A percentile compares a stretch with the other conserved stretches of the same genome.
Conservation (phyloP, 1,140 invertebrate genomes). For the Helicoverpa armigera region DNA sequence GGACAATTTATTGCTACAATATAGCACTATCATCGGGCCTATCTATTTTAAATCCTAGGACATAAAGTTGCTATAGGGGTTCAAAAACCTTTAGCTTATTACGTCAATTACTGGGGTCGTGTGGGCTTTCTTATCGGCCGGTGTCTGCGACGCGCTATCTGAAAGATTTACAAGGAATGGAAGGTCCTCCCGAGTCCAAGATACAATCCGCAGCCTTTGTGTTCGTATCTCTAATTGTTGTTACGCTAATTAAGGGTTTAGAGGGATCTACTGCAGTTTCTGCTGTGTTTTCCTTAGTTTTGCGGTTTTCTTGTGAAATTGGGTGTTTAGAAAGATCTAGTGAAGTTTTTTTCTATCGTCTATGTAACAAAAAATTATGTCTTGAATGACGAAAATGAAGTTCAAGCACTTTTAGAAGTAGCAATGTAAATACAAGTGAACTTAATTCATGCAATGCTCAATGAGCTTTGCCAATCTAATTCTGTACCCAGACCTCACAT, state of each 20-base stretch:
- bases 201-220: conserved; percentile 61
- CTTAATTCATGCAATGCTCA: background rate
- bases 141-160: conserved; percentile 66
- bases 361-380: background rate
- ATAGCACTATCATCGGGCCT: conserved; percentile 37
- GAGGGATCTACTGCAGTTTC: conserved; percentile 6
- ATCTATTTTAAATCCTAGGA: conserved; percentile 71
- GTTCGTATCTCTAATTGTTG: conserved; percentile 45
- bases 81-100: conserved; percentile 66
- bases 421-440: too few relatives aligned
- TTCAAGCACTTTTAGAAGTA: too few relatives aligned
- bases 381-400: too few relatives aligned
- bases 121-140: conserved; percentile 66
- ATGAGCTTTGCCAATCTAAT: conserved; percentile 29
- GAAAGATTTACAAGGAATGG: conserved; percentile 75
- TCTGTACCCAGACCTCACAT: conserved; percentile 6
- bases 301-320: background rate
- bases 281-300: conserved; percentile 5
- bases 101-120: conserved; percentile 77
- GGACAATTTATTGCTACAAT: conserved; percentile 39
- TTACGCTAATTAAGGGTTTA: conserved; percentile 49
- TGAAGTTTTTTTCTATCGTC: background rate
- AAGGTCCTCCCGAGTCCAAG: conserved; percentile 68
- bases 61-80: conserved; percentile 65
- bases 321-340: too few relatives aligned